A percentile compares a stretch with the other conserved stretches of the same genome.
Conservation (phyloP, 1,140 invertebrate species). For the Rhynchophorus ferrugineus region DNA sequence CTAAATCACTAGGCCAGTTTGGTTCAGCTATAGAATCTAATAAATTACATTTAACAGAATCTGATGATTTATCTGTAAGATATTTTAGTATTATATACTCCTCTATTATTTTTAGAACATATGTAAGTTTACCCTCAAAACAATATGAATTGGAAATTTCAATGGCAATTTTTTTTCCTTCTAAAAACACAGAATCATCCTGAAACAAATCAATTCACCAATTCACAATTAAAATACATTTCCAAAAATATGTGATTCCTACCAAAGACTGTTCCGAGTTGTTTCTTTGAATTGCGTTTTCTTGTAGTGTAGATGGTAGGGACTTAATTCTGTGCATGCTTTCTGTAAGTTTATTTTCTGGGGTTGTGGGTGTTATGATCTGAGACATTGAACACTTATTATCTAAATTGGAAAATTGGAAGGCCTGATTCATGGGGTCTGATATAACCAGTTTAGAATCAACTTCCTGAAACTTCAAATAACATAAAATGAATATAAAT, state of each 20-base stretch:
- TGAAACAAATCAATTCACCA: not conserved
- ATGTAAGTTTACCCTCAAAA: not conserved
- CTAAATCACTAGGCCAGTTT: not conserved
- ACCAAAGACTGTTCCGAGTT: no score
- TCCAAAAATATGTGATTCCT: no score
- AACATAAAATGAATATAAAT: conserved; percentile 1
- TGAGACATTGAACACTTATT: not conserved
- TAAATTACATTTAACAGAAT: not conserved
- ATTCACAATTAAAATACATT: no score
- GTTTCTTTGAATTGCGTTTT: not conserved
- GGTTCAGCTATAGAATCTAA: conserved; percentile 1
- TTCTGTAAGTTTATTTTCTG: not conserved
- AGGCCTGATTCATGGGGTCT: conserved; percentile 7
- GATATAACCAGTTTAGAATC: not conserved
- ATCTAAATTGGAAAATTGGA: not conserved
- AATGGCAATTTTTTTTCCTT: not conserved
- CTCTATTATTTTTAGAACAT: not conserved
- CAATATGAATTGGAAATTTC: not conserved
- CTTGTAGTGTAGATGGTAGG: not conserved
- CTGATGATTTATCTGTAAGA: not conserved
- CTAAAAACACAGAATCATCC: conserved; percentile 5
- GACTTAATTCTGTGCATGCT: conserved; percentile 8
- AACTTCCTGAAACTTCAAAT: not conserved
- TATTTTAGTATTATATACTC: not conserved
- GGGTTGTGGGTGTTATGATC: not conserved